Base-by-base conservation (phyloP, 2,888 invertebrate genomes). In the Drepanosiphum platanoidis region DNA sequence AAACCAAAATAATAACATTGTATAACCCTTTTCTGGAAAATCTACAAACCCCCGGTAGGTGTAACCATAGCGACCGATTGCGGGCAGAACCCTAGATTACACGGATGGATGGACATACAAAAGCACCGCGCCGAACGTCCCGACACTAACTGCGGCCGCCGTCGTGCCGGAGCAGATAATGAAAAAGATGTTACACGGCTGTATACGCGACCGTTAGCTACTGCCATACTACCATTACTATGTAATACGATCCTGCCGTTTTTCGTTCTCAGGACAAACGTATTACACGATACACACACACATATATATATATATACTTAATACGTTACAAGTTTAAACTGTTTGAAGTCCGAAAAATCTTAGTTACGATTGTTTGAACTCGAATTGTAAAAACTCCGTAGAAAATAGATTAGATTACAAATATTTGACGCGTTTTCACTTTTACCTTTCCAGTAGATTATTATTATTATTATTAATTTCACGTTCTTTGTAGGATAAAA, bases 21-120 rank as follows among this genome's bases (percentile, higher is more conserved):
- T 66, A 72, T 81, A 83, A 83, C 83, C 83, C 83, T 66, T 83
- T 83, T 66, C 83, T 36, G 83, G 52, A 83, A 83, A 82, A 46
- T 74, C 27, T 52, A 66, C 46, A 0, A 39, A 13, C 58, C 70
- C 46, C 71, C 30, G 27, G 58, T 27, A 36, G 58, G 58, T 27
- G 75, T 81, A 39, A 71, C 81, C 81, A 71, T 71, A 18, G 71
- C 34, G 71, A 42, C 71, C 46, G 79, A 71, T 81, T 81, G 80
- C 80, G 52, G 36, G 52, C 30, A n/a, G 66, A n/a, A 66, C 36
- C 34, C 74, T 34, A 66, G n/a, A 83, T 72, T 68, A 75, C 74
- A 66, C 75, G 83, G 52, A 34, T 52, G 83, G 75, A 75, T 30
- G 46, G 83, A 66, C 74, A 13, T 34, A 74, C 74, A 66, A 83